Conservation (phyloP, 1,140 invertebrate species). For the Drosophila albomicans region DNA sequence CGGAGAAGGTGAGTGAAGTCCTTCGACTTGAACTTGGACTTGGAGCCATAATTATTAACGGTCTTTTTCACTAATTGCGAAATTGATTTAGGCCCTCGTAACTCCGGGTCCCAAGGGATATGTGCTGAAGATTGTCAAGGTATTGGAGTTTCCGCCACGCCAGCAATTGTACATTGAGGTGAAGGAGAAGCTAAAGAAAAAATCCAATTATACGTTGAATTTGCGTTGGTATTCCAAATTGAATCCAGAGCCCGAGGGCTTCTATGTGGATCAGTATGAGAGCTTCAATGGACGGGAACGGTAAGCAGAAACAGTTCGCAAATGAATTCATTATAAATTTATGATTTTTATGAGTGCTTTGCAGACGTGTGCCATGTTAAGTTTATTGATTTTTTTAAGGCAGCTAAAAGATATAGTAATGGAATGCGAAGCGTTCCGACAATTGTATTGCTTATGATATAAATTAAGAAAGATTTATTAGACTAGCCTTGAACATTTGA, state of each 20-base stretch:
- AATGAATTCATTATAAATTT: too few relatives aligned
- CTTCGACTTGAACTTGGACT: conserved; percentile 6
- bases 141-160: conserved; percentile 92
- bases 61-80: conserved; percentile 51
- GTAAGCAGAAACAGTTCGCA: conserved; percentile 85
- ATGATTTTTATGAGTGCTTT: too few relatives aligned
- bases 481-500: too few relatives aligned
- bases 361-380: too few relatives aligned
- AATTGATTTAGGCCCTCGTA: conserved; percentile 87
- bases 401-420: too few relatives aligned
- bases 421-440: too few relatives aligned
- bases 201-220: conserved; percentile 93
- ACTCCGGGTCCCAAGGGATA: conserved; percentile 89
- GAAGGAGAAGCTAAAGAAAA: conserved; percentile 91
- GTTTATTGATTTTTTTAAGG: too few relatives aligned
- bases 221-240: conserved; percentile 93
- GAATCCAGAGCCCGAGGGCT: conserved; percentile 93
- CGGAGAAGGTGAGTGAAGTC: conserved; percentile 88
- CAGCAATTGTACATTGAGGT: conserved; percentile 95
- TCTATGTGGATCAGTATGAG: conserved; percentile 96
- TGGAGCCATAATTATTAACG: conserved; percentile 29
- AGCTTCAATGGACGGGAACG: conserved; percentile 90
- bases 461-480: too few relatives aligned
- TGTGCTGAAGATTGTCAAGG: conserved; percentile 89
- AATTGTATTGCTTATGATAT: too few relatives aligned